A percentile compares a stretch with the other conserved stretches of the same genome.
phyloP scores from a whole-genome alignment of 2,113 vertebrate genomes.

The Ptilorrhoa leucosticta region DNA sequence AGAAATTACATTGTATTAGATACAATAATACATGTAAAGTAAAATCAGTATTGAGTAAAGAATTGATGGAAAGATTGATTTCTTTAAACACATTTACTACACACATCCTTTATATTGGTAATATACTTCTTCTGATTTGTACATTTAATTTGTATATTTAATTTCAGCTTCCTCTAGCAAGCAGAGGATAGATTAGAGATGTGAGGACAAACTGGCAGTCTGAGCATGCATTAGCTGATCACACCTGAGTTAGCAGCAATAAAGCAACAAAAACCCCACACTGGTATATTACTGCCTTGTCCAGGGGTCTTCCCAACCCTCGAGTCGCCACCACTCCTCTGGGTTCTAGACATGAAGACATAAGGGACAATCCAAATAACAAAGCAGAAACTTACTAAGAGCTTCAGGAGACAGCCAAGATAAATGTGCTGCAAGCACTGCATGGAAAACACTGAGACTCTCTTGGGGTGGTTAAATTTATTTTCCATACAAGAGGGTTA shows the following conservation, averaged over 20 bases:
- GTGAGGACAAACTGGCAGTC: neutral
- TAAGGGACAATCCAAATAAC: neutral
- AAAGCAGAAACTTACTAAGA: neutral
- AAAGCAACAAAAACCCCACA: neutral
- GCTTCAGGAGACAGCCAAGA: neutral
- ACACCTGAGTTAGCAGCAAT: neutral
- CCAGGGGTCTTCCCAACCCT: neutral
- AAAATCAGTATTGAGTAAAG: neutral
- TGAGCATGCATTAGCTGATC: neutral
- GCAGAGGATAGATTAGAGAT: neutral
- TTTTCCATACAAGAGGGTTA: neutral
- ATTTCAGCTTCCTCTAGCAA: neutral
- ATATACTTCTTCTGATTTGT: neutral
- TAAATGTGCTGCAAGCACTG: neutral
- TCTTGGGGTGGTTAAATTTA: neutral
- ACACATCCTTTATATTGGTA: neutral
- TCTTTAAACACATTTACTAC: neutral
- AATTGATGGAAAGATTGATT: neutral
- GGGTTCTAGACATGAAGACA: neutral
- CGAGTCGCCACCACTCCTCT: neutral
- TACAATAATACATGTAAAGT: neutral
- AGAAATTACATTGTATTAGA: neutral
- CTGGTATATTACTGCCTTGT: neutral
- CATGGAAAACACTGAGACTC: neutral
- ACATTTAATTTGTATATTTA: fast-evolving